Percentiles rank a stretch among this genome's conserved stretches.
Conservation (phyloP, 2,888 invertebrate species). For the Chelonus formosanus region DNA sequence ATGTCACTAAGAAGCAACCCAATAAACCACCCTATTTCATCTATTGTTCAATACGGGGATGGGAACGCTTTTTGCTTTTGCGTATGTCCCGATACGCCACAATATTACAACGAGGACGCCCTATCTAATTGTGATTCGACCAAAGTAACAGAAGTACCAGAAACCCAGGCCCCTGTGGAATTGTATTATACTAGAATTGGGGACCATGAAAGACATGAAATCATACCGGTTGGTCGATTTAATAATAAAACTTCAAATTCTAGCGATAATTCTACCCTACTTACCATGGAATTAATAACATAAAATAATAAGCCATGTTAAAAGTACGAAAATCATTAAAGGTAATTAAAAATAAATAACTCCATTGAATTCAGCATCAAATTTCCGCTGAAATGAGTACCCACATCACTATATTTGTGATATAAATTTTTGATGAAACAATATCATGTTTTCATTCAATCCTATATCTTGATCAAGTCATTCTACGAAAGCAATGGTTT, state of each 20-base stretch:
- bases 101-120: too few relatives aligned
- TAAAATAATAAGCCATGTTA: too few relatives aligned
- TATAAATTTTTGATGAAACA: too few relatives aligned
- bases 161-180: slow-evolving; percentile 33
- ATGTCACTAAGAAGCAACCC: slow-evolving; percentile 16
- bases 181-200: slow-evolving; percentile 18
- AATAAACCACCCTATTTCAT: slow-evolving; percentile 12
- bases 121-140: slow-evolving; percentile 9
- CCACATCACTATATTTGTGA: too few relatives aligned
- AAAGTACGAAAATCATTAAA: too few relatives aligned
- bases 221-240: slow-evolving; percentile 3
- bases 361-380: too few relatives aligned
- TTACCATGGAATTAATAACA: too few relatives aligned
- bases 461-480: too few relatives aligned
- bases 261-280: not conserved
- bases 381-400: not conserved
- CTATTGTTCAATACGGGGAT: slow-evolving; percentile 41
- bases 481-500: too few relatives aligned
- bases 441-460: too few relatives aligned
- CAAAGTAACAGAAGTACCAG: slow-evolving; percentile 31
- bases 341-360: too few relatives aligned
- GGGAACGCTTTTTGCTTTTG: slow-evolving; percentile 49
- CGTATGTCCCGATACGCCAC: not conserved
- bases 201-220: slow-evolving; percentile 22
- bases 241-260: not conserved